Evolutionary conservation across 1,140 invertebrate genomes (phyloP), one percentile per base, ranked within the genome.

Genomic region (Drosophila willistoni): DNA sequence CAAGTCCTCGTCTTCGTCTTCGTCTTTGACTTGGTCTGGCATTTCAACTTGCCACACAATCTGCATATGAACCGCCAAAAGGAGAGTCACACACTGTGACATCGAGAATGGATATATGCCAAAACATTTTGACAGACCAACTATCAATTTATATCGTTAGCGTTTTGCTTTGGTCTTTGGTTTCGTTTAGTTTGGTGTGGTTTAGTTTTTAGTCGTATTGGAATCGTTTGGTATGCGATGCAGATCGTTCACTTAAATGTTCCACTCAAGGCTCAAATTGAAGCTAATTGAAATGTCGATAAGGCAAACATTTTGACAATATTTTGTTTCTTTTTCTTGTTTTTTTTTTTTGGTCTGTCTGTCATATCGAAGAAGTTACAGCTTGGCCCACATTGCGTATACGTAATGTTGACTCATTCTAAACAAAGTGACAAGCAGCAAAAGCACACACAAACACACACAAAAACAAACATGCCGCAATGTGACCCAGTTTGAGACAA

Each of bases 251-350:
- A 51, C 65, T 77, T 56, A 77, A 71, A 77, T 72, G 55, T 57
- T 57, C 59, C 44, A 68, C 42, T 77, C 71, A 73, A 63, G 76
- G 73, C 83, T 77, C 61, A 65, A 70, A 83, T 69, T 70, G 77
- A 64, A 71, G 73, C 77, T 87, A 87, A 87, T 87, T 87, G 83
- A 87, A 87, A 70, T 87, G 83, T 87, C 84, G 83, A 87, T 87
- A 87, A 89, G 77, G 70, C 70, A 77, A 71, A 66, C 62, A 73
- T 84, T 84, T 84, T 84, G 81, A 84, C 81, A 85, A 59, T 29
- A 29, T 60, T 60, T 61, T 44, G 12, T 22, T 22, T 25, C 5
- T 25, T 25, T 25, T 5, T 25, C 25, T 25, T n/a, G n/a, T n/a
- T 2, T 29, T 6, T 29, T 29, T 29, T 29, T 29, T 29, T 29